These are phyloP conservation scores for Pseudolycoriella hygida DNA, from an alignment of 2,888 invertebrate genomes.

Conservation along the genomic window DNA sequence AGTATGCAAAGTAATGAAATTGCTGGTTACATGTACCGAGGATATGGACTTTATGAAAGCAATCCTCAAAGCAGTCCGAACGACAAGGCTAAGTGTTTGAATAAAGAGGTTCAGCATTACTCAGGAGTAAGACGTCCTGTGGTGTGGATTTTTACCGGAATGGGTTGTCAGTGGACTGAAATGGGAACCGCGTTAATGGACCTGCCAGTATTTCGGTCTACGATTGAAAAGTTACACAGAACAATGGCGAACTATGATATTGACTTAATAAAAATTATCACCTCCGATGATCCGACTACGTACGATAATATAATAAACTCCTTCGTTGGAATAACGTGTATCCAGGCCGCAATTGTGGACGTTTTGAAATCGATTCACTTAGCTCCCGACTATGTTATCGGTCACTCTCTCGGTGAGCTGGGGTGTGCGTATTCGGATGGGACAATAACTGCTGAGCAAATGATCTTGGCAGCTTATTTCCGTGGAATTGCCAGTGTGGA, in stretches of 20 bases:
- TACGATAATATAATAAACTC: slow-evolving; percentile 48
- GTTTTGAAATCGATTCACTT: slow-evolving; percentile 40
- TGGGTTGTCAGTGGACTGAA: slow-evolving; percentile 78
- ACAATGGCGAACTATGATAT: slow-evolving; percentile 40
- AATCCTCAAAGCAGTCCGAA: slow-evolving; percentile 9
- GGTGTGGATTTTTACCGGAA: slow-evolving; percentile 82
- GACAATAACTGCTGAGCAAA: slow-evolving; percentile 71
- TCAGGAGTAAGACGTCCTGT: slow-evolving; percentile 48
- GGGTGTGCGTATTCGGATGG: slow-evolving; percentile 93
- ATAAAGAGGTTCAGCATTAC: slow-evolving; percentile 31
- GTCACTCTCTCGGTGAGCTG: slow-evolving; percentile 88
- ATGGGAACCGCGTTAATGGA: slow-evolving; percentile 64
- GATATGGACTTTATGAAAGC: slow-evolving; percentile 39
- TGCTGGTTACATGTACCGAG: slow-evolving; percentile 53
- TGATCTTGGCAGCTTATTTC: slow-evolving; percentile 68
- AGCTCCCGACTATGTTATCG: slow-evolving; percentile 55
- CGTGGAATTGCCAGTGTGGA: slow-evolving; percentile 60
- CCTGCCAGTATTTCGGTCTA: slow-evolving; percentile 51
- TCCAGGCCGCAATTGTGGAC: slow-evolving; percentile 45
- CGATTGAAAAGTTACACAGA: slow-evolving; percentile 43
- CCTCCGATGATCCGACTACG: slow-evolving; percentile 37
- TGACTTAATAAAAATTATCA: slow-evolving; percentile 44
- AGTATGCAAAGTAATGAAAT: slow-evolving; percentile 38
- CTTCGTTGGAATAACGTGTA: slow-evolving; percentile 56
- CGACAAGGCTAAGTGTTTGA: slow-evolving; percentile 14